phyloP scores from a whole-genome alignment of 2,113 vertebrate species.

The Ceyx cyanopectus region DNA sequence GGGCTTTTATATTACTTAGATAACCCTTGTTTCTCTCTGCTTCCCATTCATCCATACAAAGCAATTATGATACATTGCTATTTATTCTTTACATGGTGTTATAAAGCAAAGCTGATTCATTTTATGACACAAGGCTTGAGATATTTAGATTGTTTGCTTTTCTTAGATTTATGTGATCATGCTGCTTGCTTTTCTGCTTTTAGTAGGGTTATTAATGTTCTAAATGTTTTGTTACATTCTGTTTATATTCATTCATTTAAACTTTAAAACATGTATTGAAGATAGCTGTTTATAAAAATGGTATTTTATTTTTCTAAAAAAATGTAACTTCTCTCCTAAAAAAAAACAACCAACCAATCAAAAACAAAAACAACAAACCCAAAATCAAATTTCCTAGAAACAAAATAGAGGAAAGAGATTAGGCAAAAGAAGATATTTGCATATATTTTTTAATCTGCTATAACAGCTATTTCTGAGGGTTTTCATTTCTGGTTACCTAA shows the following conservation, averaged over 20 bases:
- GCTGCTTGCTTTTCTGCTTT: slow-evolving; percentile 2
- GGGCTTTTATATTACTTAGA: background rate
- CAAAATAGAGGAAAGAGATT: background rate
- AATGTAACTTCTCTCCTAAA: background rate
- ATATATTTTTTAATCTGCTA: background rate
- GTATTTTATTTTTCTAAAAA: background rate
- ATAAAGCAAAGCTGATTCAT: slow-evolving; percentile 12
- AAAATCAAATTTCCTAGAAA: background rate
- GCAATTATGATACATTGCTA: background rate
- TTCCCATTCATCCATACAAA: background rate
- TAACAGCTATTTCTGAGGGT: background rate
- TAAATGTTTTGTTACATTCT: background rate
- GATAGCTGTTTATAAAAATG: background rate
- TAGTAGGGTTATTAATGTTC: slow-evolving; percentile 4
- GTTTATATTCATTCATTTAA: background rate
- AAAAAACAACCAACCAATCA: background rate
- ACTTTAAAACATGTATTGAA: background rate
- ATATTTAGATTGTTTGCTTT: slow-evolving; percentile 5
- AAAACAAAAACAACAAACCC: background rate
- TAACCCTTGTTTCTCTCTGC: background rate
- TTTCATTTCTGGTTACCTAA: background rate
- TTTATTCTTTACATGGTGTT: background rate
- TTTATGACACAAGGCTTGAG: background rate
- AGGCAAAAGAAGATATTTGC: background rate
- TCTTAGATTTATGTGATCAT: background rate